These are phyloP conservation scores for Pseudobourletiella spinata DNA, from an alignment of 1,140 invertebrate species.

Conservation along the genomic window DNA sequence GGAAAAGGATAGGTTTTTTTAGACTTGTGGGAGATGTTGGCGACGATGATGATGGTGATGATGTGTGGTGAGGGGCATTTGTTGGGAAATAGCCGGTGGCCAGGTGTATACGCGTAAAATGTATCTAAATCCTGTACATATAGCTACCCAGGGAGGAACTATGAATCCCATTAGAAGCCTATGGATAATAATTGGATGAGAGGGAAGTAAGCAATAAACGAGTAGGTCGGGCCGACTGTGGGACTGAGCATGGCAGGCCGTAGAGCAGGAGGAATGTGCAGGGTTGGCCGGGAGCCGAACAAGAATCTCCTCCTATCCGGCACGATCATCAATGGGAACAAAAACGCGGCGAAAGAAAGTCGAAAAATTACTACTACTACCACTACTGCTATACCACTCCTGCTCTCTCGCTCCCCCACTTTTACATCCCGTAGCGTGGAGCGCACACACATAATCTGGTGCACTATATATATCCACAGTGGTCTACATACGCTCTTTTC, in stretches of 20 bases:
- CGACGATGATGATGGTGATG: no score
- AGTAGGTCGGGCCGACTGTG: conserved; percentile 27
- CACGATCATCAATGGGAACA: conserved; percentile 37
- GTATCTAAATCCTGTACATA: neutral
- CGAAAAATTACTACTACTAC: conserved; percentile 35
- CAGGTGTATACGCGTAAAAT: no score
- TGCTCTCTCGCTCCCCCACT: conserved; percentile 28
- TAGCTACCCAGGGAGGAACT: conserved; percentile 12
- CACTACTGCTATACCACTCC: no score
- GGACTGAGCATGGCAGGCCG: conserved; percentile 29
- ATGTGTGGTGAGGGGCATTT: no score
- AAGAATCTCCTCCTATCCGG: conserved; percentile 36
- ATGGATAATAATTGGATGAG: conserved; percentile 27
- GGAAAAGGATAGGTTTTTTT: no score
- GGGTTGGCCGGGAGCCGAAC: conserved; percentile 35
- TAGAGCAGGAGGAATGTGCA: conserved; percentile 22
- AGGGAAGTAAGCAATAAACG: conserved; percentile 11
- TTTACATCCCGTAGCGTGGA: conserved; percentile 32
- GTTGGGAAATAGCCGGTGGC: neutral
- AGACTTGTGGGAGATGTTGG: no score
- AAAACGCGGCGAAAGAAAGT: conserved; percentile 35
- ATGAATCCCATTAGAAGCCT: conserved; percentile 23
- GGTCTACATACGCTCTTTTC: neutral
- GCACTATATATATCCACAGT: conserved; percentile 18
- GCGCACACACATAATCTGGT: conserved; percentile 31